A percentile compares a stretch with the other conserved stretches of the same genome.
phyloP scores from a whole-genome alignment of 2,797 vertebrate species.

The Coccyzus lansbergi region DNA sequence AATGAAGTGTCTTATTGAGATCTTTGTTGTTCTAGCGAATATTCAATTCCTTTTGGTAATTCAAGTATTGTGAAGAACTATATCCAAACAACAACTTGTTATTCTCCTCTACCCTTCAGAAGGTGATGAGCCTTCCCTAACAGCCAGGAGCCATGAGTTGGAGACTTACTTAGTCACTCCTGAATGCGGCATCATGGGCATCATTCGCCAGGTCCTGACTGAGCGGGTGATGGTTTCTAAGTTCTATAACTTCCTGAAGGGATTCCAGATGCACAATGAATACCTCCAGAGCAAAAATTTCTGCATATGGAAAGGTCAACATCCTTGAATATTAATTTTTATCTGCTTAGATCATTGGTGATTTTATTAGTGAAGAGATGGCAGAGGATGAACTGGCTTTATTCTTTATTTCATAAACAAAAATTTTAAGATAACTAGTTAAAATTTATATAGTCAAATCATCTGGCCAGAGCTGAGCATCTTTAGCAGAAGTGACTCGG shows the following conservation, averaged over 20 bases:
- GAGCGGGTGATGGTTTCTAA: slow-evolving; percentile 74
- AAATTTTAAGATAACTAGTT: neutral
- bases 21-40: neutral
- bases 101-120: neutral
- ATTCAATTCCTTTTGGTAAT: neutral
- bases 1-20: neutral
- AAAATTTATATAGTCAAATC: neutral
- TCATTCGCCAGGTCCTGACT: slow-evolving; percentile 72
- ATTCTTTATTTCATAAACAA: neutral
- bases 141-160: slow-evolving; percentile 5
- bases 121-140: slow-evolving; percentile 60
- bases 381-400: neutral
- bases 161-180: slow-evolving; percentile 74
- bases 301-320: slow-evolving; percentile 81
- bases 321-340: neutral
- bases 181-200: slow-evolving; percentile 57
- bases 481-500: neutral
- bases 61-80: neutral
- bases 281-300: slow-evolving; percentile 80
- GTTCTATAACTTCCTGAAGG: slow-evolving; percentile 84
- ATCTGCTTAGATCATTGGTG: neutral
- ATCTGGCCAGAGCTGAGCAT: neutral
- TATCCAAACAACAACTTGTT: neutral
- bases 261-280: slow-evolving; percentile 79
- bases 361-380: neutral